Conservation (phyloP, 2,888 invertebrate species). For the Agrilus biguttatus region DNA sequence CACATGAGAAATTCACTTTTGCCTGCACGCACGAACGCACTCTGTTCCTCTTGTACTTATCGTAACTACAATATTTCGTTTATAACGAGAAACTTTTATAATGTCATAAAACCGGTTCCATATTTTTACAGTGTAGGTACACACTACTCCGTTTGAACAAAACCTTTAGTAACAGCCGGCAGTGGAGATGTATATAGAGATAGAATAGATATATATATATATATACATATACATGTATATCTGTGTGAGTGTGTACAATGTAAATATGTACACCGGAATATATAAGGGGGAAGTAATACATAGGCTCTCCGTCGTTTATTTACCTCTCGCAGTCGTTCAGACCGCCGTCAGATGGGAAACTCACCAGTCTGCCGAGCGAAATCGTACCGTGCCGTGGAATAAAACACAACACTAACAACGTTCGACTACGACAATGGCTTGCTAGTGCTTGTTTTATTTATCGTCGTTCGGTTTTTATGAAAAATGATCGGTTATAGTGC, state of each 20-base stretch:
- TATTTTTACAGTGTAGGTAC: constrained; percentile 24
- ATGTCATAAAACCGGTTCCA: constrained; percentile 3
- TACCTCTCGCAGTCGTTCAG: constrained; percentile 25
- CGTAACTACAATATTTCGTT: too few relatives aligned
- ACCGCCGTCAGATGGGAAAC: constrained; percentile 37
- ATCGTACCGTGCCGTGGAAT: constrained; percentile 23
- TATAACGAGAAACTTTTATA: too few relatives aligned
- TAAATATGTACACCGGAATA: constrained; percentile 25
- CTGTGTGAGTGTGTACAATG: constrained; percentile 1
- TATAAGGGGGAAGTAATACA: constrained; percentile 30
- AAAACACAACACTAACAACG: constrained; percentile 9
- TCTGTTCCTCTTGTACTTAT: too few relatives aligned
- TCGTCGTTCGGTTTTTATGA: not conserved
- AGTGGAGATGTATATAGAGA: constrained; percentile 17
- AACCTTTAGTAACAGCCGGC: constrained; percentile 20
- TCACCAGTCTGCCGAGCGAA: constrained; percentile 30
- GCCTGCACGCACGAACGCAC: too few relatives aligned
- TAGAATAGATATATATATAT: too few relatives aligned
- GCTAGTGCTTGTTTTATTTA: not conserved
- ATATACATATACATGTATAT: too few relatives aligned
- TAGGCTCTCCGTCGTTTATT: constrained; percentile 19
- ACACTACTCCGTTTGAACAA: constrained; percentile 15
- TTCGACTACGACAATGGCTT: constrained; percentile 1
- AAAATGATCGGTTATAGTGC: not conserved
- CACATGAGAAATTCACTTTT: too few relatives aligned